phyloP scores from a whole-genome alignment of 2,888 invertebrate genomes.

The Myopa tessellatipennis region DNA sequence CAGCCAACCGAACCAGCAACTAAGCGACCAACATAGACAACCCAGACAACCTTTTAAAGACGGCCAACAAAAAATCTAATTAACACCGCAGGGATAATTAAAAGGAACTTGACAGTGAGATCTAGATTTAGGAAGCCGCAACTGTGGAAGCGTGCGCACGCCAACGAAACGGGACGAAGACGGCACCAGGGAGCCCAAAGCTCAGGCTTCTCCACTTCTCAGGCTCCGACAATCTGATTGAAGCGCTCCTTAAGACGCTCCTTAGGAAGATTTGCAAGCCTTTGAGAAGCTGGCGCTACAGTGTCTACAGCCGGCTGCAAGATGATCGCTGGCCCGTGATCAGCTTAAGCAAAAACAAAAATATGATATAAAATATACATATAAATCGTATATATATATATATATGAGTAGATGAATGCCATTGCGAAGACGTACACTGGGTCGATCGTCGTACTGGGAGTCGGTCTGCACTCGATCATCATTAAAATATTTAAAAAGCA shows the following conservation, averaged over 20 bases:
- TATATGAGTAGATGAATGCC: neutral
- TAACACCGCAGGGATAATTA: constrained; percentile 66
- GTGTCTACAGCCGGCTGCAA: constrained; percentile 24
- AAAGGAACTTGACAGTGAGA: constrained; percentile 61
- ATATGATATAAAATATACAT: neutral
- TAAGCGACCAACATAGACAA: constrained; percentile 44
- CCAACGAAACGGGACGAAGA: neutral
- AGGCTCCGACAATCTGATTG: constrained; percentile 16
- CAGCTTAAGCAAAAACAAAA: neutral
- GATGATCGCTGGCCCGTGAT: constrained; percentile 20
- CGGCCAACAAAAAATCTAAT: constrained; percentile 61
- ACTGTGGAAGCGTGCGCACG: constrained; percentile 36
- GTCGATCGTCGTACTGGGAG: neutral
- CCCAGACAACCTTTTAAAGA: constrained; percentile 51
- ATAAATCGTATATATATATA: no score
- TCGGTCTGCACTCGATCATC: constrained; percentile 13
- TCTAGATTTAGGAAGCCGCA: constrained; percentile 56
- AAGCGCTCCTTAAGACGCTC: neutral
- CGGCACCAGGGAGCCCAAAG: neutral
- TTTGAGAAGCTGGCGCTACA: constrained; percentile 29
- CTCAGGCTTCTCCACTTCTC: neutral
- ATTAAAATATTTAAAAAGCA: constrained; percentile 28
- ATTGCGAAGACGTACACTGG: no score
- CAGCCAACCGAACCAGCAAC: constrained; percentile 40
- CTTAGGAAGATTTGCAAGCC: constrained; percentile 1